Evolutionary conservation across 2,888 invertebrate species (phyloP).

Genomic region (Actias luna): DNA sequence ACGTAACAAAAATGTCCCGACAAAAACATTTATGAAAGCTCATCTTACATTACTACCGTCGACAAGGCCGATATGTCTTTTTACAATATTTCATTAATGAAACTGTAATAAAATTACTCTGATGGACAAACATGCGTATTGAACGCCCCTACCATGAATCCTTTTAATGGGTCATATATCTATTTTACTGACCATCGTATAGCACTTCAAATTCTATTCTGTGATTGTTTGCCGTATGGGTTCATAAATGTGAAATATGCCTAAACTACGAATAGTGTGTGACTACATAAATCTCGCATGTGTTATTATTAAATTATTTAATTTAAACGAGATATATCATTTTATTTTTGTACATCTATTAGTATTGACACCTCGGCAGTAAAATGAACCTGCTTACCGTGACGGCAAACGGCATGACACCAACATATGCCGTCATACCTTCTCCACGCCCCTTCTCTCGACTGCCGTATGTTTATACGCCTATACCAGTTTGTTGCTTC

Average conservation of each 20-base stretch:
- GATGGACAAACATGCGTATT: constrained; percentile 26
- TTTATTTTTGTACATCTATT: too few relatives aligned
- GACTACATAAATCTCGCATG: neutral
- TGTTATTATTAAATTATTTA: neutral
- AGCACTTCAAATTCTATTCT: constrained; percentile 23
- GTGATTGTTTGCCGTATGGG: constrained; percentile 8
- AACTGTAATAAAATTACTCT: constrained; percentile 34
- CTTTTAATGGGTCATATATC: constrained; percentile 30
- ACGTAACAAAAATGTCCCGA: neutral
- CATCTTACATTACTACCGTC: neutral
- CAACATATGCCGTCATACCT: too few relatives aligned
- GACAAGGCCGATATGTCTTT: constrained; percentile 2
- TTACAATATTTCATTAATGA: constrained; percentile 26
- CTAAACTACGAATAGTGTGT: neutral
- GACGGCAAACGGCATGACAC: too few relatives aligned
- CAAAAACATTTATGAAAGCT: neutral
- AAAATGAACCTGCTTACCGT: too few relatives aligned
- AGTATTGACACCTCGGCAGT: too few relatives aligned
- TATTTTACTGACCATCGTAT: constrained; percentile 23
- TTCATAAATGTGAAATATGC: neutral
- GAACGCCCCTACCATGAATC: constrained; percentile 25
- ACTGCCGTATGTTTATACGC: too few relatives aligned
- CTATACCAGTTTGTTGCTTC: too few relatives aligned
- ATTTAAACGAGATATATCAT: too few relatives aligned
- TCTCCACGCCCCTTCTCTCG: too few relatives aligned